phyloP scores from a whole-genome alignment of 1,140 invertebrate species.

The Drosophila fuyamai region DNA sequence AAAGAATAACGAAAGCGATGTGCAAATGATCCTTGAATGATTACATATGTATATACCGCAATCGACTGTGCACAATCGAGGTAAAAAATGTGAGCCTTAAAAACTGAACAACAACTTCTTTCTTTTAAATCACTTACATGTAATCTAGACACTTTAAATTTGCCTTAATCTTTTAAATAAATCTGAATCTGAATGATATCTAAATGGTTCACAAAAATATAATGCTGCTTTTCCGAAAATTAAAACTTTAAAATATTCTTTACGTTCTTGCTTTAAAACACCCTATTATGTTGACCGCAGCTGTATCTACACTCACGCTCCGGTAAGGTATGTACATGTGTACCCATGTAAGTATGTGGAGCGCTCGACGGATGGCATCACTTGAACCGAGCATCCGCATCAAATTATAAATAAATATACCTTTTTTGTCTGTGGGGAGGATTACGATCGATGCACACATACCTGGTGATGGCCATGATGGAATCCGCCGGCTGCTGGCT shows the following conservation, averaged over 20 bases:
- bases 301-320: conserved; percentile 17
- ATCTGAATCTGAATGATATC: too few species aligned
- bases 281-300: conserved; percentile 9
- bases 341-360: conserved; percentile 17
- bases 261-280: not conserved
- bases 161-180: too few species aligned
- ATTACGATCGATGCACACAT: conserved; percentile 62
- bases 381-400: conserved; percentile 62
- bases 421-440: conserved; percentile 38
- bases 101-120: not conserved
- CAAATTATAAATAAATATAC: conserved; percentile 55
- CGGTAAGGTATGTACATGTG: conserved; percentile 13
- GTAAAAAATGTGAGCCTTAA: not conserved
- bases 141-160: too few species aligned
- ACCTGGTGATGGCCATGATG: conserved; percentile 84
- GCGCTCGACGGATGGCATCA: conserved; percentile 58
- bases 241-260: too few species aligned
- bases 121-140: too few species aligned
- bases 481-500: conserved; percentile 68
- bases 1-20: conserved; percentile 56
- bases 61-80: conserved; percentile 1
- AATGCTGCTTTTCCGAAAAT: too few species aligned
- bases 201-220: too few species aligned
- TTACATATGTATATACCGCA: conserved; percentile 38
- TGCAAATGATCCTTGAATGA: conserved; percentile 73